phyloP scores from a whole-genome alignment of 1,140 invertebrate species.

The Patella vulgata region DNA sequence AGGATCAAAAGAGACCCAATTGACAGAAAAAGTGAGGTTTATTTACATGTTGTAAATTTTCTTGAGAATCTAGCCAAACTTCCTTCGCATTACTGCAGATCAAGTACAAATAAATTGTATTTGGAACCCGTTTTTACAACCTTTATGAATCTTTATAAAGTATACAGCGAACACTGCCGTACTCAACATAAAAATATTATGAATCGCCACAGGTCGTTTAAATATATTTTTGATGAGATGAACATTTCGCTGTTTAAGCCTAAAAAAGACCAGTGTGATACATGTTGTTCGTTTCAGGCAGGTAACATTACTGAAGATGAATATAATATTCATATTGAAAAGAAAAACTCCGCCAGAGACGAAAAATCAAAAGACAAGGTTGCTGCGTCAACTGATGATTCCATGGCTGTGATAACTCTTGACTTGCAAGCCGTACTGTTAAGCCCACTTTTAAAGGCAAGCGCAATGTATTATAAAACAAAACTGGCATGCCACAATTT shows the following conservation, averaged over 20 bases:
- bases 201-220: too few species aligned
- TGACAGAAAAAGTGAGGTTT: too few species aligned
- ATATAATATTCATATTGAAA: slow-evolving; percentile 11
- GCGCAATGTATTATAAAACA: slow-evolving; percentile 66
- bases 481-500: slow-evolving; percentile 67
- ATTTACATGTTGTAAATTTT: too few species aligned
- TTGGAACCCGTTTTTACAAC: too few species aligned
- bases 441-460: slow-evolving; percentile 58
- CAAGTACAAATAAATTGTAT: too few species aligned
- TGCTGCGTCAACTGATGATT: not conserved
- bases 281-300: slow-evolving; percentile 1
- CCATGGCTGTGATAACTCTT: slow-evolving; percentile 29
- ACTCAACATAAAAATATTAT: too few species aligned
- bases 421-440: slow-evolving; percentile 64
- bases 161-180: too few species aligned
- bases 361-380: slow-evolving; percentile 6
- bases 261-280: slow-evolving; percentile 24
- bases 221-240: too few species aligned
- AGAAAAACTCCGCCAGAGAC: not conserved
- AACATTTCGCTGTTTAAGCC: slow-evolving; percentile 6
- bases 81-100: too few species aligned
- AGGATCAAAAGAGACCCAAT: too few species aligned
- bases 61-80: too few species aligned
- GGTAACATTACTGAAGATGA: slow-evolving; percentile 16
- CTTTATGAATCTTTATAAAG: too few species aligned